phyloP scores from a whole-genome alignment of 37 sponge, comb jelly and placozoan genomes.

The Amphimedon queenslandica region DNA sequence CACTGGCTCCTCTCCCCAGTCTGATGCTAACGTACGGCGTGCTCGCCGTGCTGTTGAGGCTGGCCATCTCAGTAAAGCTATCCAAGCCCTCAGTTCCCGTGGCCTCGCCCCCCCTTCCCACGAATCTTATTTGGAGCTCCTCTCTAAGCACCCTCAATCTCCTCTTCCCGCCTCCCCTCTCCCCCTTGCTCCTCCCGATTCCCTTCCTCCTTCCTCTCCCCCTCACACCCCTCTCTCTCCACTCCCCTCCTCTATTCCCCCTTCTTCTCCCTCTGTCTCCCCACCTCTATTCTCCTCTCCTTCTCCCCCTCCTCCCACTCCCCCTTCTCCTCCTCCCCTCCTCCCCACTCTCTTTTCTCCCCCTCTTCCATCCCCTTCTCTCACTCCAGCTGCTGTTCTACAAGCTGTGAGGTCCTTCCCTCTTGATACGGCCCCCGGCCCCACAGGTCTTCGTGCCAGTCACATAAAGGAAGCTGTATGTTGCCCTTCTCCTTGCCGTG shows the following conservation, averaged over 20 bases:
- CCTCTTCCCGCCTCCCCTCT: background rate
- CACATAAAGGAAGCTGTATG: slow-evolving; percentile 24
- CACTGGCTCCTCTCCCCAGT: background rate
- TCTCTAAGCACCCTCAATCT: slow-evolving; percentile 4
- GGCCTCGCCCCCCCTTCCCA: slow-evolving; percentile 1
- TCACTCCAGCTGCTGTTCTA: too few species aligned
- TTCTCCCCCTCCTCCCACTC: background rate
- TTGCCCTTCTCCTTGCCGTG: slow-evolving; percentile 10
- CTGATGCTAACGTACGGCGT: slow-evolving; percentile 7
- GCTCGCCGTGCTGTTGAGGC: background rate
- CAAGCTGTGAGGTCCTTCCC: slow-evolving; percentile 4
- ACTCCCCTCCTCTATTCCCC: too few species aligned
- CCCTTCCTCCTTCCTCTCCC: too few species aligned
- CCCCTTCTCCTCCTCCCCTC: background rate
- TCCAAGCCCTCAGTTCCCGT: slow-evolving; percentile 7
- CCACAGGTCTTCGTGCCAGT: background rate
- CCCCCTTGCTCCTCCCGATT: too few species aligned
- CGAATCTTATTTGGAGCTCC: slow-evolving; percentile 8
- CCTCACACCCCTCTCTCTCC: too few species aligned
- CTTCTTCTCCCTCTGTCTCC: too few species aligned
- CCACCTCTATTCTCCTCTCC: too few species aligned
- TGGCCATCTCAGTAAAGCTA: slow-evolving; percentile 9
- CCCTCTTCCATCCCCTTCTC: too few species aligned
- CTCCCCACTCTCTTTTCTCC: too few species aligned
- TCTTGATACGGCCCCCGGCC: slow-evolving; percentile 6